Conservation (phyloP, 1,140 invertebrate species). For the Caenorhabditis remanei region DNA sequence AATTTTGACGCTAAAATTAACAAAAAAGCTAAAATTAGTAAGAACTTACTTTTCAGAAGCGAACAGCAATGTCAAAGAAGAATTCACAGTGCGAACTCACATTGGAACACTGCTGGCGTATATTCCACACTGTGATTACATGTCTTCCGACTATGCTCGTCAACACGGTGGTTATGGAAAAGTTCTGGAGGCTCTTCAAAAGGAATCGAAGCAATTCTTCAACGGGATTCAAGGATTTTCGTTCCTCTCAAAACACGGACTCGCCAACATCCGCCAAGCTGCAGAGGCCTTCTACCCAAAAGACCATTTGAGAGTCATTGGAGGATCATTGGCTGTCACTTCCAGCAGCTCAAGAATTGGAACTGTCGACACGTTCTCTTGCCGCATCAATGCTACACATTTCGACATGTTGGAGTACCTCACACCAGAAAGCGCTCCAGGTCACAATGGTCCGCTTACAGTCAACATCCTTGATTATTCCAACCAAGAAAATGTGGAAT, state of each 20-base stretch:
- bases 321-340: conserved; percentile 29
- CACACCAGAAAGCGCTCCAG: conserved; percentile 41
- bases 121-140: conserved; percentile 16
- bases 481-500: conserved; percentile 56
- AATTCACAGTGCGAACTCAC: conserved; percentile 12
- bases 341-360: conserved; percentile 26
- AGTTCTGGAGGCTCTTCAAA: background rate
- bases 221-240: conserved; percentile 41
- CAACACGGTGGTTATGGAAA: conserved; percentile 21
- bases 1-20: too few species aligned
- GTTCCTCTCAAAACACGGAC: conserved; percentile 8
- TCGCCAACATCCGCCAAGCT: conserved; percentile 8
- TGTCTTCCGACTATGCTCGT: background rate
- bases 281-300: conserved; percentile 46
- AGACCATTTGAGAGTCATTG: conserved; percentile 60
- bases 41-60: background rate
- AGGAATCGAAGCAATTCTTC: background rate
- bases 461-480: conserved; percentile 62
- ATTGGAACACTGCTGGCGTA: conserved; percentile 39
- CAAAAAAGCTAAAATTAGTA: background rate
- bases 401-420: conserved; percentile 60
- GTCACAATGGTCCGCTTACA: background rate
- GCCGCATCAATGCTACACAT: conserved; percentile 20
- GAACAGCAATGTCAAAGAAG: conserved; percentile 7
- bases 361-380: background rate